phyloP scores from a whole-genome alignment of 2,888 invertebrate genomes.

The Pachydiplax longipennis region DNA sequence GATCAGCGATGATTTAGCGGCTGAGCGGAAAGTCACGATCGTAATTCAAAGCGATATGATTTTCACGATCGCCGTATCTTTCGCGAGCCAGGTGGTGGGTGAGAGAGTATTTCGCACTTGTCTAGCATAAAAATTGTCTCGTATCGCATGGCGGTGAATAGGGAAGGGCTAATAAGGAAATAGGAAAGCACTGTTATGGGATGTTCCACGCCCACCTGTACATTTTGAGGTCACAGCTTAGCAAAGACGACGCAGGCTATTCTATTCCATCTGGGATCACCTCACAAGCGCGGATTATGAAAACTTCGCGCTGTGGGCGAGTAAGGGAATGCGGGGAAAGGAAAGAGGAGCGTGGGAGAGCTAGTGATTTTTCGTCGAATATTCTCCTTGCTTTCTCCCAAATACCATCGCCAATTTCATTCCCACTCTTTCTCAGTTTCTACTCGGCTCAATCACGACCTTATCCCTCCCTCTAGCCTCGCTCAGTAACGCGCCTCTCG shows the following conservation, averaged over 20 bases:
- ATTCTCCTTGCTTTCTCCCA: constrained; percentile 6
- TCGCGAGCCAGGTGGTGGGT: not conserved
- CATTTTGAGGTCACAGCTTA: not conserved
- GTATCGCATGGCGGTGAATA: not conserved
- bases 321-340: not conserved
- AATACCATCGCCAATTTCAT: constrained; percentile 2
- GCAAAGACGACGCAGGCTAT: not conserved
- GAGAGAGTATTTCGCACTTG: not conserved
- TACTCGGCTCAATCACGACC: constrained; percentile 4
- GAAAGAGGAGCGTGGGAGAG: constrained; percentile 17
- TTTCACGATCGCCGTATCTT: not conserved
- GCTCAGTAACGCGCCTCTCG: not conserved
- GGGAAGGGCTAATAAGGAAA: not conserved
- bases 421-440: not conserved
- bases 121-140: not conserved
- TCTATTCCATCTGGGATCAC: not conserved
- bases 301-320: not conserved
- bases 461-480: not conserved
- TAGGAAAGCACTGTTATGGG: not conserved
- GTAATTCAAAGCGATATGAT: not conserved
- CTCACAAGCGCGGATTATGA: not conserved
- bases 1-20: not conserved
- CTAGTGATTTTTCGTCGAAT: not conserved
- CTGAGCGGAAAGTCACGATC: not conserved
- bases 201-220: not conserved